Evolutionary conservation across 2,797 vertebrate species (phyloP).

Genomic region (Hippoglossus hippoglossus): DNA sequence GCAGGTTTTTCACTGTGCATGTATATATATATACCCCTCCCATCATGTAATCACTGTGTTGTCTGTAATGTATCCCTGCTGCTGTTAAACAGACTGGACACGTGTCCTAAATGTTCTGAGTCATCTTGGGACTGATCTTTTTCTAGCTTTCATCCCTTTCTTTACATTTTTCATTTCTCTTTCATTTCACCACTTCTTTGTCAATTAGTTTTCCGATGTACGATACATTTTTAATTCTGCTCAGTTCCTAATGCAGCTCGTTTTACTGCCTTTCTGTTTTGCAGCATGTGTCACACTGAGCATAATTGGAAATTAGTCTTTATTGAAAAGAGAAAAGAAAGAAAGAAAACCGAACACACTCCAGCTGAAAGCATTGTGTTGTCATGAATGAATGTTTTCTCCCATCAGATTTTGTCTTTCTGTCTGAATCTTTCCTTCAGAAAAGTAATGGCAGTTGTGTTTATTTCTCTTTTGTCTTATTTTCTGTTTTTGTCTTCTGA

Average conservation of each 20-base stretch:
- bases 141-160: not conserved
- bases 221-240: not conserved
- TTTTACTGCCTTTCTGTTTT: not conserved
- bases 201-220: not conserved
- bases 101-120: too few relatives aligned
- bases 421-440: not conserved
- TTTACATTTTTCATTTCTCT: too few relatives aligned
- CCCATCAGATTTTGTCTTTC: not conserved
- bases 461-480: too few relatives aligned
- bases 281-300: not conserved
- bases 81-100: too few relatives aligned
- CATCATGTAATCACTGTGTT: not conserved
- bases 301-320: not conserved
- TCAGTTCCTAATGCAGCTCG: not conserved
- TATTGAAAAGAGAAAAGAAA: not conserved
- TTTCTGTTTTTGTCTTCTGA: not conserved
- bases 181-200: not conserved
- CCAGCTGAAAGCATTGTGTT: not conserved
- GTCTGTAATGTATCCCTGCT: slow-evolving; percentile 19
- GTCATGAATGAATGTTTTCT: slow-evolving; percentile 2
- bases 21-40: too few relatives aligned
- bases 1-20: too few relatives aligned
- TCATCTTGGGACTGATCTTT: not conserved
- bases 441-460: not conserved
- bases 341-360: not conserved